Evolutionary conservation across 2,888 invertebrate genomes (phyloP), one percentile per base, ranked within the genome.

Genomic region (Conops quadrifasciatus): DNA sequence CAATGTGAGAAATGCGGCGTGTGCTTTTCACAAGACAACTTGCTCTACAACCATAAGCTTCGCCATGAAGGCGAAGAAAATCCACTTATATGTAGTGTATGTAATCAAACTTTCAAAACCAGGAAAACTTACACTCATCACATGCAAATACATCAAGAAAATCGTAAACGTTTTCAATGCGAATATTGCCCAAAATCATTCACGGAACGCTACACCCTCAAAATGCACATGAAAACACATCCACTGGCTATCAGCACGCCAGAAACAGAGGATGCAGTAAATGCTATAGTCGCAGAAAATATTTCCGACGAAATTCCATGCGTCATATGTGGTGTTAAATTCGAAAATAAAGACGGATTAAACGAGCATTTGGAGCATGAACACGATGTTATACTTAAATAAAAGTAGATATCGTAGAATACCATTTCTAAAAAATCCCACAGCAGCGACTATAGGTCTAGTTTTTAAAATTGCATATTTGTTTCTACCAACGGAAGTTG

Each of bases 1-100:
- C 84, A 84, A 71, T 84, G 84, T 49, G 84, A 84, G 73, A 85
- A 84, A 71, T 84, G 84, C 56, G 84, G 84, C 0, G 71, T 83
- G 63, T 78, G 85, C 1, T 84, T 85, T 73, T 85, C 84, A 0
- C 80, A 83, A 64, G 82, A 81, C 19, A 82, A 85, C 26, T 75
- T 84, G 13, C 71, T 84, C 1, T 85, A 84, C 65, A 85, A 85
- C 45, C 84, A 84, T 73, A 79, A 82, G 1, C 72, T 84, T 73
- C 79, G 80, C 0, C 84, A 84, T 43, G 84, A 84, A 26, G 85
- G 85, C 2, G 85, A 84, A 62, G 84, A 84, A 59, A 80, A 82
- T 73, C 84, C 84, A 0, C 76, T 85, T 0, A 82, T 84, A 36
- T 84, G 84, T 67, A 78, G 77, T 49, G 78, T 81, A 30, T 84